A percentile compares a stretch with the other conserved stretches of the same genome.
Evolutionary conservation across 1,140 invertebrate species (phyloP).

Genomic region (Leptonema lineaticorne): DNA sequence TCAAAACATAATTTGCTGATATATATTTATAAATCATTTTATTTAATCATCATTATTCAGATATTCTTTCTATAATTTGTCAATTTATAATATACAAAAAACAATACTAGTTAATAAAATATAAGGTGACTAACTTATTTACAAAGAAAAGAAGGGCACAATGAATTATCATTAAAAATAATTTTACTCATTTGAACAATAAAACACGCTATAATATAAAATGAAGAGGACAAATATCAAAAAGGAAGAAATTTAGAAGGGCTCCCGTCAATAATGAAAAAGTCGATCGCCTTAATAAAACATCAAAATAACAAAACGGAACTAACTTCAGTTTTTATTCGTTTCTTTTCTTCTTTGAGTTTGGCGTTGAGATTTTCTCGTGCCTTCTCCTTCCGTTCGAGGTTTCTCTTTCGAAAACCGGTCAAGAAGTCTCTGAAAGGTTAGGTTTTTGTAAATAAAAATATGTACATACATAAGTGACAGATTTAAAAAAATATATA

Average conservation of each 20-base stretch:
- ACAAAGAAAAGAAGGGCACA: too few species aligned
- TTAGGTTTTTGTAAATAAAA: conserved; percentile 5
- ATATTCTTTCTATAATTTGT: too few species aligned
- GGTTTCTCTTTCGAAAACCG: conserved; percentile 75
- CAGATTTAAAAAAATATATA: conserved; percentile 19
- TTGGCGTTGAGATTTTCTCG: conserved; percentile 67
- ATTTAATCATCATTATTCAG: neutral
- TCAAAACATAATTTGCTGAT: neutral
- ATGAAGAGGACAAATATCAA: neutral
- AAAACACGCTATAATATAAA: too few species aligned
- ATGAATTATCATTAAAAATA: too few species aligned
- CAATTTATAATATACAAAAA: too few species aligned
- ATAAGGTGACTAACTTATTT: too few species aligned
- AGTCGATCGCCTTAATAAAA: neutral
- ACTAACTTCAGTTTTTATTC: conserved; percentile 68
- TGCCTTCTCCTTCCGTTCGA: conserved; percentile 69
- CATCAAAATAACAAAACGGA: conserved; percentile 26
- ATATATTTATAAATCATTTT: neutral
- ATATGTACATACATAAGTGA: conserved; percentile 14
- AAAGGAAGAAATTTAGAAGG: neutral
- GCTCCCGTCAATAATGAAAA: neutral
- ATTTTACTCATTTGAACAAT: too few species aligned
- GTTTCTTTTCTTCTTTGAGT: conserved; percentile 72
- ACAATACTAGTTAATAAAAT: too few species aligned
- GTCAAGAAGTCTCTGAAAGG: conserved; percentile 65